A percentile compares a stretch with the other conserved stretches of the same genome.
These are phyloP conservation scores for Acipenser transmontanus DNA, from an alignment of 2,797 vertebrate species.

Conservation along the genomic window DNA sequence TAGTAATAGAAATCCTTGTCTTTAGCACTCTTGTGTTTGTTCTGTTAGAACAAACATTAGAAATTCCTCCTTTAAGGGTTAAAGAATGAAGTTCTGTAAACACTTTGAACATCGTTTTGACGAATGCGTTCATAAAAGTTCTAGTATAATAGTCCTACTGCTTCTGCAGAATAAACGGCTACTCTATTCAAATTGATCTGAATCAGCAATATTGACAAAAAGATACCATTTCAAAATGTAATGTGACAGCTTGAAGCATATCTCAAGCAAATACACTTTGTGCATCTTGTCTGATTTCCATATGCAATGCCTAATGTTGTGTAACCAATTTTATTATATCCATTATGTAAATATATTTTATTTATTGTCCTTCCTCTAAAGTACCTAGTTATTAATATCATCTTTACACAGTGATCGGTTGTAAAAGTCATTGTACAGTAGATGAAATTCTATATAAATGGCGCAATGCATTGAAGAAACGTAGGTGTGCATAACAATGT, in stretches of 20 bases:
- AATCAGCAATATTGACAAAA: conserved; percentile 63
- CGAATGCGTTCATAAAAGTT: too few relatives aligned
- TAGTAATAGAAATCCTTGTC: too few relatives aligned
- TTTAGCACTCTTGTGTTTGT: too few relatives aligned
- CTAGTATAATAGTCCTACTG: too few relatives aligned
- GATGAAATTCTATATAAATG: conserved; percentile 47
- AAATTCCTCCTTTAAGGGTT: too few relatives aligned
- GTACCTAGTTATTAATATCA: conserved; percentile 70
- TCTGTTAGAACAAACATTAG: too few relatives aligned
- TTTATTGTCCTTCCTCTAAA: conserved; percentile 66
- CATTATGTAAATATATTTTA: conserved; percentile 79
- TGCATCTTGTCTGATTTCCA: conserved; percentile 44
- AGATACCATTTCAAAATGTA: conserved; percentile 40
- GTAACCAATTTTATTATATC: conserved; percentile 72
- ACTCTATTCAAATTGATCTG: conserved; percentile 46
- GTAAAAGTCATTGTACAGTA: conserved; percentile 47
- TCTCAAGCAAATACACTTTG: conserved; percentile 42
- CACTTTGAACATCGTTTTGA: too few relatives aligned
- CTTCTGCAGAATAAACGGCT: too few relatives aligned
- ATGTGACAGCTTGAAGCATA: conserved; percentile 36
- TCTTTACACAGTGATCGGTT: conserved; percentile 37
- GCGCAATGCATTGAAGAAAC: conserved; percentile 47
- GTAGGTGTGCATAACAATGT: conserved; percentile 42
- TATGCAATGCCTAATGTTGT: conserved; percentile 72
- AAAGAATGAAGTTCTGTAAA: too few relatives aligned